Percentiles rank a stretch among this genome's conserved stretches.
Evolutionary conservation across 2,888 invertebrate species (phyloP).

Genomic region (Caenorhabditis sp.): DNA sequence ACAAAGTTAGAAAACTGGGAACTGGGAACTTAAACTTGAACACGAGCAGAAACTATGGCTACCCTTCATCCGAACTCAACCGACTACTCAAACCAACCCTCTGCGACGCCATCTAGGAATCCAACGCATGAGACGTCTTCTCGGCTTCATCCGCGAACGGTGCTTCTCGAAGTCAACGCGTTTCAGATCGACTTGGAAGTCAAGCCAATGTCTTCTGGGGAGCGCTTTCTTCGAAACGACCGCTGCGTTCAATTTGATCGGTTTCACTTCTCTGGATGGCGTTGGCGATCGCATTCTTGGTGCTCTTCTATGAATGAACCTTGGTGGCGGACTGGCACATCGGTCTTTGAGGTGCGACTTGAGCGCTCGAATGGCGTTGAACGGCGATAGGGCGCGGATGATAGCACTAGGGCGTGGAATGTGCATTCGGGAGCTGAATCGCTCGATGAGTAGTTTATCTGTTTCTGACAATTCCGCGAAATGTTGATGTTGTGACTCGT

Average conservation of each 20-base stretch:
- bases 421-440: conserved; percentile 66
- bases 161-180: conserved; percentile 58
- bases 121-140: conserved; percentile 57
- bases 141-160: conserved; percentile 50
- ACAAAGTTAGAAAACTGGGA: neutral
- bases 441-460: conserved; percentile 69
- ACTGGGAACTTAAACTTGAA: neutral
- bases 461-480: conserved; percentile 68
- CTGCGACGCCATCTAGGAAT: conserved; percentile 62
- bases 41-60: neutral
- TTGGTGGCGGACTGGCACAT: conserved; percentile 47
- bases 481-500: conserved; percentile 55
- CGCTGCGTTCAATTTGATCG: conserved; percentile 29
- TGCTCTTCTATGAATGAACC: conserved; percentile 45
- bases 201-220: conserved; percentile 54
- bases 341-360: conserved; percentile 51
- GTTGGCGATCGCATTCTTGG: conserved; percentile 45
- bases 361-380: conserved; percentile 52
- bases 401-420: conserved; percentile 68
- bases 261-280: conserved; percentile 36
- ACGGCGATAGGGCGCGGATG: conserved; percentile 61
- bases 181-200: conserved; percentile 58
- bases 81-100: conserved; percentile 47
- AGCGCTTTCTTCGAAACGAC: conserved; percentile 31
- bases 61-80: conserved; percentile 3